phyloP scores from a whole-genome alignment of 2,113 vertebrate species.

The Scolopax mira region DNA sequence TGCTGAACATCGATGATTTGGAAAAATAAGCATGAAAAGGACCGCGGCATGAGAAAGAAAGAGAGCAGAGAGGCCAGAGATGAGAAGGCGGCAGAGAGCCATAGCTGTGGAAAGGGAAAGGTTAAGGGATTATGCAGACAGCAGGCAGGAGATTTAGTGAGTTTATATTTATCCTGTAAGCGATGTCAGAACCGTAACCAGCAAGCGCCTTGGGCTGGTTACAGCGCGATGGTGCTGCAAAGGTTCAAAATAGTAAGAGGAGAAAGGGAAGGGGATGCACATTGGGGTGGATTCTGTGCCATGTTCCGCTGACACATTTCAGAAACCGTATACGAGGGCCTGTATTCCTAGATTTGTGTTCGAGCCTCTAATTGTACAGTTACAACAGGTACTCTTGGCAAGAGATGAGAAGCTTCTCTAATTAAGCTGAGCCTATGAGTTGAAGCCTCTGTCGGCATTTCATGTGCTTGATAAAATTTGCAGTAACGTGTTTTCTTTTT shows the following conservation, averaged over 20 bases:
- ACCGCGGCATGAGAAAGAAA: background rate
- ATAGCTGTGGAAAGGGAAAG: background rate
- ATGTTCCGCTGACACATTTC: background rate
- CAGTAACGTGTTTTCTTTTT: background rate
- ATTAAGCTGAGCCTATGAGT: background rate
- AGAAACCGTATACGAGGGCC: background rate
- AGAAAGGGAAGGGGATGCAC: background rate
- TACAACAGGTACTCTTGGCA: background rate
- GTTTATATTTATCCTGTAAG: conserved; percentile 68
- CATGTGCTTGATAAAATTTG: background rate
- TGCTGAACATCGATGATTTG: background rate
- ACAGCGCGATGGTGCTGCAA: background rate
- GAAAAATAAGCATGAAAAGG: background rate
- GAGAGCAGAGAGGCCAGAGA: background rate
- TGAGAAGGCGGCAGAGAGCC: background rate
- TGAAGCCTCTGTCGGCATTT: background rate
- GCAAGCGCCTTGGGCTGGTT: background rate
- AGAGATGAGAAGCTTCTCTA: background rate
- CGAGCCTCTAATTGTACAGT: background rate
- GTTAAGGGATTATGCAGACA: conserved; percentile 25
- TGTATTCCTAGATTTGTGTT: background rate
- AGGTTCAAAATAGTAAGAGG: background rate
- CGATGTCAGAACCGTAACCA: conserved; percentile 16
- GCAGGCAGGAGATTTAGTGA: conserved; percentile 60
- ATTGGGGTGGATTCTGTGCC: background rate